phyloP scores from a whole-genome alignment of 2,888 invertebrate species.

The Troilus luridus region DNA sequence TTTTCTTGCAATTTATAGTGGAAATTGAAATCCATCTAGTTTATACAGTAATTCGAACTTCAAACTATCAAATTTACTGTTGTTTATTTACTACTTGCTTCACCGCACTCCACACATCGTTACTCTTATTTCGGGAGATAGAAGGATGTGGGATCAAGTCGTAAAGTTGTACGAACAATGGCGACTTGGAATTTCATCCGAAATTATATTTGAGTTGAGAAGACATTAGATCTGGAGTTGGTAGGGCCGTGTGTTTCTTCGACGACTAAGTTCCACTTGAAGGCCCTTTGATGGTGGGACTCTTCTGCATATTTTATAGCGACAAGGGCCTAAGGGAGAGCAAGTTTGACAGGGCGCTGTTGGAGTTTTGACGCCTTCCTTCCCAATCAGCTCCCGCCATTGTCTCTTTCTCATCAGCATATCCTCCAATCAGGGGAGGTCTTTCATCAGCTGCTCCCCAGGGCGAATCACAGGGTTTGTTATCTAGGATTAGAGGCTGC shows the following conservation, averaged over 20 bases:
- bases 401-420: constrained; percentile 31
- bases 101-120: neutral
- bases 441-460: constrained; percentile 26
- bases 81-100: neutral
- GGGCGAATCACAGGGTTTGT: constrained; percentile 24
- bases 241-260: constrained; percentile 22
- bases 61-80: neutral
- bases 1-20: too few relatives aligned
- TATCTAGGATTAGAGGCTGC: constrained; percentile 12
- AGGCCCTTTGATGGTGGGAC: neutral
- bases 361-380: constrained; percentile 32
- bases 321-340: neutral
- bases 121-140: neutral
- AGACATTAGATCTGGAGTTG: neutral
- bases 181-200: neutral
- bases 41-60: too few relatives aligned
- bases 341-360: constrained; percentile 22
- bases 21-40: too few relatives aligned
- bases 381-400: constrained; percentile 37
- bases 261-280: neutral
- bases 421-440: constrained; percentile 35
- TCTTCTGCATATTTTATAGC: constrained; percentile 38
- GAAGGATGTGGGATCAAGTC: neutral
- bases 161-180: neutral
- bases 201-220: constrained; percentile 41